phyloP scores from a whole-genome alignment of 2,888 invertebrate genomes.

The Euproctis similis region DNA sequence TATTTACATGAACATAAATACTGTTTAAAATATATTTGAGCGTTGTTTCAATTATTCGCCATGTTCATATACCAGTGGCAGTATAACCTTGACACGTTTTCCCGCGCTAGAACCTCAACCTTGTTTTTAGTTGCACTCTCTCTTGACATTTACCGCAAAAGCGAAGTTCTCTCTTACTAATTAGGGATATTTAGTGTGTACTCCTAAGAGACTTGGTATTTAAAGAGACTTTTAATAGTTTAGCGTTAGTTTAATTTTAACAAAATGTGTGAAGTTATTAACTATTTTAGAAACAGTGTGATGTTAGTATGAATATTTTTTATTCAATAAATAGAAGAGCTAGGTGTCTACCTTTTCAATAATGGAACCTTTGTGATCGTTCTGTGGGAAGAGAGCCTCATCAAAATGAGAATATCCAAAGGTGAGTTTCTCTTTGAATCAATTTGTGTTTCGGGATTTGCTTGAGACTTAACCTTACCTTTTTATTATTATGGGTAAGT shows the following conservation, averaged over 20 bases:
- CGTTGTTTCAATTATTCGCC: constrained; percentile 43
- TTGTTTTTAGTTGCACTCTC: constrained; percentile 66
- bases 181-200: constrained; percentile 28
- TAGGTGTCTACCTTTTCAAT: constrained; percentile 23
- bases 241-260: constrained; percentile 7
- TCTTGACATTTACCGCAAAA: constrained; percentile 61
- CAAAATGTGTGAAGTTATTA: constrained; percentile 14
- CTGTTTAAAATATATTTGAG: constrained; percentile 9
- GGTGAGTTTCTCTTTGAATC: constrained; percentile 34
- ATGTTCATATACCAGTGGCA: constrained; percentile 51
- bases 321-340: constrained; percentile 11
- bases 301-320: constrained; percentile 9
- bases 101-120: constrained; percentile 63
- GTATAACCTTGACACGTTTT: constrained; percentile 71
- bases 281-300: constrained; percentile 14
- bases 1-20: constrained; percentile 11
- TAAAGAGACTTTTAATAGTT: constrained; percentile 8
- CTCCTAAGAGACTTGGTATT: constrained; percentile 11
- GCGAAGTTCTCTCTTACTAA: constrained; percentile 43
- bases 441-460: too few species aligned
- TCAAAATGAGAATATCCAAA: constrained; percentile 53
- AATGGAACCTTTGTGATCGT: constrained; percentile 47
- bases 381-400: constrained; percentile 28
- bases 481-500: constrained; percentile 1
- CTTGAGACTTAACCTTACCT: too few species aligned